Evolutionary conservation across 2,113 vertebrate genomes (phyloP), one percentile per base, ranked within the genome.

Genomic region (Rafetus swinhoei): DNA sequence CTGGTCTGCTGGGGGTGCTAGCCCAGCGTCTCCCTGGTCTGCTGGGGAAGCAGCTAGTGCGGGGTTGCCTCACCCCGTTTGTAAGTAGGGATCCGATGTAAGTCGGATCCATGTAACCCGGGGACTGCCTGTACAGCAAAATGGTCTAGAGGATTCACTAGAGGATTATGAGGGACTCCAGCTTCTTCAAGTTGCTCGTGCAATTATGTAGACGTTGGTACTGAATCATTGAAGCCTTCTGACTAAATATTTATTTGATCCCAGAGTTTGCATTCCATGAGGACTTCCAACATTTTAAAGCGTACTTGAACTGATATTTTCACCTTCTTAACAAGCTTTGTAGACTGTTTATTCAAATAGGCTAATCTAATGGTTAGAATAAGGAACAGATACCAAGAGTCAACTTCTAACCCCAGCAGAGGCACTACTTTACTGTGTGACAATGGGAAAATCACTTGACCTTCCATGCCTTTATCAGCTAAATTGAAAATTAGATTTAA

Each of bases 311-410:
- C 39, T 88, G 84, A 86, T 82, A 79, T 93, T 95, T 95, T 87
- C 92, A 90, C 77, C 80, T 94, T 84, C 57, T 94, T 87, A 89
- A 82, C 57, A 93, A 92, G 59, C 79, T 91, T 90, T 74, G 72
- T 52, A 95, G 82, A 57, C 84, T 95, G 77, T 85, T 93, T 95
- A 19, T 90, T 87, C 55, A 72, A 89, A 77, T 87, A 90, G 55
- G 10, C 83, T 9, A 2, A 79, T 35, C 16, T 91, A 85, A 87
- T 59, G n/a, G 14, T 82, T 87, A 25, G 81, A 10, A 50, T 65
- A 52, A 88, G 90, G 92, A 88, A n/a, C 1, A 87, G 93, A 87
- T 39, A 83, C 82, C 0, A 0, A 81, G 3, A 90, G 3, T 54
- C 54, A 81, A 9, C 45, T 72, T 57, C 10, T 89, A 89, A 77